These are phyloP conservation scores for Leptinotarsa peninsularis DNA, from an alignment of 2,888 invertebrate species.

Conservation along the genomic window DNA sequence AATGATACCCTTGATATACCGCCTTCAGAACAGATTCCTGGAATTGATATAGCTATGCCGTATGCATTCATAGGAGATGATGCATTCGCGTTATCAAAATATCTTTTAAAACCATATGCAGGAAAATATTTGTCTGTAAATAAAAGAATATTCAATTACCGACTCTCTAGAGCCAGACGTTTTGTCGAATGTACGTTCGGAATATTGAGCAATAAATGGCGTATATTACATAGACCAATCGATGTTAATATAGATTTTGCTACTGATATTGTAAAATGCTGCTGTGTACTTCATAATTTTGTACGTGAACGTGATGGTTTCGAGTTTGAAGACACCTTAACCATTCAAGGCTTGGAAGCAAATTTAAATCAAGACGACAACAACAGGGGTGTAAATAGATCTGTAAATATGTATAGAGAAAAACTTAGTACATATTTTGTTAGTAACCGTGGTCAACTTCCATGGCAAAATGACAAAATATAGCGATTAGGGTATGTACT, in stretches of 20 bases:
- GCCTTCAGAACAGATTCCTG: conserved; percentile 21
- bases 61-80: conserved; percentile 25
- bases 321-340: conserved; percentile 23
- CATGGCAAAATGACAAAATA: conserved; percentile 25
- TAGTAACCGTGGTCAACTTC: conserved; percentile 22
- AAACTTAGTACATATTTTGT: conserved; percentile 24
- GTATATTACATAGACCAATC: conserved; percentile 25
- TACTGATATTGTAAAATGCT: conserved; percentile 26
- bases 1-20: conserved; percentile 20
- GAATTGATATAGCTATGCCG: conserved; percentile 23
- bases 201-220: conserved; percentile 26
- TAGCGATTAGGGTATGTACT: conserved; percentile 21
- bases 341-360: conserved; percentile 21
- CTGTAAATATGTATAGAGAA: conserved; percentile 16
- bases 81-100: conserved; percentile 23
- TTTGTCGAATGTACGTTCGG: conserved; percentile 27
- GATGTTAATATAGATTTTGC: conserved; percentile 25
- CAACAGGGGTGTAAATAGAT: conserved; percentile 13
- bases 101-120: conserved; percentile 19
- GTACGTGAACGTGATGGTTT: conserved; percentile 26
- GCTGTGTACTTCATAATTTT: conserved; percentile 25
- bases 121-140: conserved; percentile 24
- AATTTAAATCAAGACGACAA: conserved; percentile 15
- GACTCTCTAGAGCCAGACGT: conserved; percentile 28
- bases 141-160: conserved; percentile 27